A percentile compares a stretch with the other conserved stretches of the same genome.
Conservation (phyloP, 1,140 invertebrate genomes). For the Hycleus phaleratus region DNA sequence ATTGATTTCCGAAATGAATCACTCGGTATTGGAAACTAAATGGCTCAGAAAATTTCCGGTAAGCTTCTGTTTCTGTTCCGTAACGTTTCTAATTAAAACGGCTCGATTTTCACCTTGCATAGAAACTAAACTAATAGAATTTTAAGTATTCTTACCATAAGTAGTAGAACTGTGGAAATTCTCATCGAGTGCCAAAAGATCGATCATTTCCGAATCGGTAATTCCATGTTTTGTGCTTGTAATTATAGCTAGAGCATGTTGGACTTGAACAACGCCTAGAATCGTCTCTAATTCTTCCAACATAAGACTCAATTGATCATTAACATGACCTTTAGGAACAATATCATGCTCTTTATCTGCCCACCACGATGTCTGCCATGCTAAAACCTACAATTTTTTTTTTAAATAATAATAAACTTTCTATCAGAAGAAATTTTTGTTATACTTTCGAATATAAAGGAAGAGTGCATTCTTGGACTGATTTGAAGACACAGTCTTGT, state of each 20-base stretch:
- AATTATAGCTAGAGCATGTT: constrained; percentile 56
- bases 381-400: constrained; percentile 33
- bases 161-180: constrained; percentile 57
- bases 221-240: constrained; percentile 61
- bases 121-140: too few relatives aligned
- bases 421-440: too few relatives aligned
- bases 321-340: constrained; percentile 46
- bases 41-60: too few relatives aligned
- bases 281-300: constrained; percentile 58
- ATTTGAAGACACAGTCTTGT: constrained; percentile 50
- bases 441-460: constrained; percentile 59
- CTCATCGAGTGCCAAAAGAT: constrained; percentile 63
- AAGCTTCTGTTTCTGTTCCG: too few relatives aligned
- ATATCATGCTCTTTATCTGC: constrained; percentile 43
- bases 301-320: constrained; percentile 52
- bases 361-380: constrained; percentile 59
- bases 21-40: too few relatives aligned
- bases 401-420: too few relatives aligned
- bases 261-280: constrained; percentile 51
- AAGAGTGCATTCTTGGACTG: constrained; percentile 54
- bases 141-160: constrained; percentile 42
- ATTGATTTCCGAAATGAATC: too few relatives aligned
- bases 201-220: constrained; percentile 66
- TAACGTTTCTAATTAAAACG: too few relatives aligned
- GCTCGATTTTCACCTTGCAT: too few relatives aligned